Evolutionary conservation across 2,113 vertebrate species (phyloP).

Genomic region (Scatophagus argus): DNA sequence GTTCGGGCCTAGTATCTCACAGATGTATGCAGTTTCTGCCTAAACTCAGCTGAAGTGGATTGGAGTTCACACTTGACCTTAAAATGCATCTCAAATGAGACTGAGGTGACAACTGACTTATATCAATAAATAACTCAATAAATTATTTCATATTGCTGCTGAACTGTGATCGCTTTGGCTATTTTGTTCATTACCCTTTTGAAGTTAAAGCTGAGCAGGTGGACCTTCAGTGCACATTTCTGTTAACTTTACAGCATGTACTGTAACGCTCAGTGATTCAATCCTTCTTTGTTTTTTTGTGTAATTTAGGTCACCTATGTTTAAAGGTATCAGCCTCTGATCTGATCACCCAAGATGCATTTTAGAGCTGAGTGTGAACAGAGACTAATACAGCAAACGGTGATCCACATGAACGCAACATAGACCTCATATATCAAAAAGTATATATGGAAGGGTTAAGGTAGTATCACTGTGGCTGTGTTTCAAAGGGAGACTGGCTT

Average conservation of each 20-base stretch:
- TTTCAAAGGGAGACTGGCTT: conserved; percentile 8
- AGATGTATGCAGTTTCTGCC: not conserved
- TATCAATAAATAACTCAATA: no score
- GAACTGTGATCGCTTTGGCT: not conserved
- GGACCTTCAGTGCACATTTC: not conserved
- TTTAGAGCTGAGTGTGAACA: conserved; percentile 16
- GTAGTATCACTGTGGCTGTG: not conserved
- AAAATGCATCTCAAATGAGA: conserved; percentile 9
- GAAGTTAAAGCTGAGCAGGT: not conserved
- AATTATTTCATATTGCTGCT: not conserved
- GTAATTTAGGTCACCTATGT: not conserved
- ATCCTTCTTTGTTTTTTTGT: not conserved
- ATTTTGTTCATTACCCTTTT: not conserved
- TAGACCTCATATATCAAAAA: conserved; percentile 45
- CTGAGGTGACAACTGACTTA: not conserved
- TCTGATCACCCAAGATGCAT: conserved; percentile 9
- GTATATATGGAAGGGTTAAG: conserved; percentile 45
- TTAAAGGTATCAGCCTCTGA: not conserved
- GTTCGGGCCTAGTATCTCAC: not conserved
- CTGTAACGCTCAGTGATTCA: not conserved
- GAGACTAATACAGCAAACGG: not conserved
- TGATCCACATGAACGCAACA: conserved; percentile 15
- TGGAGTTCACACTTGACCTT: not conserved
- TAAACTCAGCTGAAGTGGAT: not conserved
- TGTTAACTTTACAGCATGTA: not conserved